Percentiles rank a stretch among this genome's conserved stretches.
These are phyloP conservation scores for Drosophila sp. DNA, from an alignment of 1,140 invertebrate genomes.

Conservation along the genomic window DNA sequence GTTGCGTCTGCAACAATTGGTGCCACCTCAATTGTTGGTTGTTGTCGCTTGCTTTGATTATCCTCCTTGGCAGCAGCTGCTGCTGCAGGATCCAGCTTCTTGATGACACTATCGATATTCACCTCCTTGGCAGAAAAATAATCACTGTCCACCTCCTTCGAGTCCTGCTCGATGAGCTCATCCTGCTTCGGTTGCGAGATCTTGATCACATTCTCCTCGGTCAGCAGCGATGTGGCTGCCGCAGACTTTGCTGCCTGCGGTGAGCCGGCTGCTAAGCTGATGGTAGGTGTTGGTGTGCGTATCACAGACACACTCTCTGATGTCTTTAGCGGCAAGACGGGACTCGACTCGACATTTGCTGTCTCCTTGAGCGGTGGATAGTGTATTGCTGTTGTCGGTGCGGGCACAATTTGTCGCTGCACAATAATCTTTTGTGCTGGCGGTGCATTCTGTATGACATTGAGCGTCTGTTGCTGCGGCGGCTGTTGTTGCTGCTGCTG, in stretches of 20 bases:
- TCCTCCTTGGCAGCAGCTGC: slow-evolving; percentile 75
- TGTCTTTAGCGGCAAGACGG: slow-evolving; percentile 46
- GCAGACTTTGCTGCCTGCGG: slow-evolving; percentile 40
- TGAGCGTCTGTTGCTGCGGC: slow-evolving; percentile 49
- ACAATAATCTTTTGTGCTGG: slow-evolving; percentile 65
- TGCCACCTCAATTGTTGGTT: slow-evolving; percentile 64
- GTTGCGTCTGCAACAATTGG: slow-evolving; percentile 61
- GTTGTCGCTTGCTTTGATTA: slow-evolving; percentile 33
- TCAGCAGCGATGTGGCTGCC: slow-evolving; percentile 56
- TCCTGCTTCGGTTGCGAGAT: slow-evolving; percentile 81
- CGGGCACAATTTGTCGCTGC: slow-evolving; percentile 70
- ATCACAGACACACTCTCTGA: slow-evolving; percentile 75
- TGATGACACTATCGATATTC: slow-evolving; percentile 90
- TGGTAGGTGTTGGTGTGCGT: slow-evolving; percentile 70
- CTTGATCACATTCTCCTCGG: slow-evolving; percentile 82
- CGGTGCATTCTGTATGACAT: slow-evolving; percentile 71
- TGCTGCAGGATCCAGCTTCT: slow-evolving; percentile 88
- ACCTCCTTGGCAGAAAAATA: slow-evolving; percentile 91
- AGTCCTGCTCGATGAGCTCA: slow-evolving; percentile 78
- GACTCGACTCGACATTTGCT: background rate
- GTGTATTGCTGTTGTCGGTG: slow-evolving; percentile 50
- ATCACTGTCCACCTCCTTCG: slow-evolving; percentile 89
- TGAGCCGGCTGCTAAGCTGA: slow-evolving; percentile 52
- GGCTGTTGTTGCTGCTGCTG: slow-evolving; percentile 40
- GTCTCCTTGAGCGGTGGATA: slow-evolving; percentile 51